These are phyloP conservation scores for Trichomycterus rosablanca DNA, from an alignment of 2,113 vertebrate genomes.

Conservation along the genomic window DNA sequence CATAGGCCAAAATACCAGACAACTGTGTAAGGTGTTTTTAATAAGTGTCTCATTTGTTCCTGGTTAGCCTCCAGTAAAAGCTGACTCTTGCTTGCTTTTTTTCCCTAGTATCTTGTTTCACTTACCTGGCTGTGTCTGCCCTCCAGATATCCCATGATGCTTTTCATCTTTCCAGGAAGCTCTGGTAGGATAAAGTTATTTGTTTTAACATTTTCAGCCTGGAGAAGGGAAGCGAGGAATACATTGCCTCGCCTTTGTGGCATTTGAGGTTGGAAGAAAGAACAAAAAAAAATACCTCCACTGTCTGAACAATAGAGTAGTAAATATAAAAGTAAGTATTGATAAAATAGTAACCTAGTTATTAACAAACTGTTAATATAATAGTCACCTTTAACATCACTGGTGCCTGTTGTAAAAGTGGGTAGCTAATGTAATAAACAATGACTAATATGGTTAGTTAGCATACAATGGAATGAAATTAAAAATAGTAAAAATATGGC, in stretches of 20 bases:
- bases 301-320: too few species aligned
- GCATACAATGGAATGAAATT: too few species aligned
- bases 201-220: conserved; percentile 40
- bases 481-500: too few species aligned
- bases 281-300: too few species aligned
- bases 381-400: too few species aligned
- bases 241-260: conserved; percentile 22
- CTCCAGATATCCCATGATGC: conserved; percentile 44
- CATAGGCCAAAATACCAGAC: conserved; percentile 34
- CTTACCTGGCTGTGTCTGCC: conserved; percentile 43
- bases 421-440: too few species aligned
- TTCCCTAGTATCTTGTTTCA: conserved; percentile 36
- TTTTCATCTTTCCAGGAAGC: conserved; percentile 44
- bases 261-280: too few species aligned
- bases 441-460: too few species aligned
- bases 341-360: too few species aligned
- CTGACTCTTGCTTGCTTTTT: conserved; percentile 10
- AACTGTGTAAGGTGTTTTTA: conserved; percentile 39
- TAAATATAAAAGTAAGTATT: too few species aligned
- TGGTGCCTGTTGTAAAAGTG: too few species aligned
- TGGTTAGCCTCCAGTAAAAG: conserved; percentile 21
- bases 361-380: too few species aligned
- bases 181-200: conserved; percentile 41
- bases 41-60: conserved; percentile 38
- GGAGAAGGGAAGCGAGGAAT: conserved; percentile 23